Evolutionary conservation across 2,797 vertebrate species (phyloP).

Genomic region (Octomys mimax): DNA sequence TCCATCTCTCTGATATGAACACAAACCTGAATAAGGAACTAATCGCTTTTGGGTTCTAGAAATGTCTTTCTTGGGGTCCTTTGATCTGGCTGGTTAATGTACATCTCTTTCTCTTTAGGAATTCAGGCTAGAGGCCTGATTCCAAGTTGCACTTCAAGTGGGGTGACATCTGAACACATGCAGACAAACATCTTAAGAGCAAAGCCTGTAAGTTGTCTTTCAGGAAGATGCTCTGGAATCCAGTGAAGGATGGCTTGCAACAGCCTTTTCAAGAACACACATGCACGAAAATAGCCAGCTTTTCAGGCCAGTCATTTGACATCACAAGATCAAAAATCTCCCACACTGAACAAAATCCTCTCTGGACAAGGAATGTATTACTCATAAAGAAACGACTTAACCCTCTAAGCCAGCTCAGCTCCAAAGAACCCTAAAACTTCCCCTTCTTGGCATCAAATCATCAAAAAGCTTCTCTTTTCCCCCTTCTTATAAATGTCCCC

Average conservation of each 20-base stretch:
- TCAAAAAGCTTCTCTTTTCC: not conserved
- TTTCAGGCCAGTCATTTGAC: not conserved
- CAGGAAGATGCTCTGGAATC: not conserved
- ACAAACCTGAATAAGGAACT: not conserved
- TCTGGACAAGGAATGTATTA: not conserved
- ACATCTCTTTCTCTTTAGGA: not conserved
- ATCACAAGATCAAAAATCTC: not conserved
- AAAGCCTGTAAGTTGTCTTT: not conserved
- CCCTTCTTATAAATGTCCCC: not conserved
- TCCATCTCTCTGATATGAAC: not conserved
- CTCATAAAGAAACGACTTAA: not conserved
- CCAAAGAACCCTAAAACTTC: not conserved
- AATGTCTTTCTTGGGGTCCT: not conserved
- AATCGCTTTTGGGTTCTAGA: not conserved
- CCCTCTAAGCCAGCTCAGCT: not conserved
- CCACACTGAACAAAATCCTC: not conserved
- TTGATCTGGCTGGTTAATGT: not conserved
- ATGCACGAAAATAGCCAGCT: not conserved
- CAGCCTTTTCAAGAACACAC: not conserved
- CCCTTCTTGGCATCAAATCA: not conserved
- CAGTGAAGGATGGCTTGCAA: not conserved
- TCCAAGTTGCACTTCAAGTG: not conserved
- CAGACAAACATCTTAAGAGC: not conserved
- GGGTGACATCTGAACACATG: not conserved
- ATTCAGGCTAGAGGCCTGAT: not conserved